Evolutionary conservation across 1,140 invertebrate species (phyloP), one percentile per base, ranked within the genome.

Genomic region (Asbolus verrucosus): DNA sequence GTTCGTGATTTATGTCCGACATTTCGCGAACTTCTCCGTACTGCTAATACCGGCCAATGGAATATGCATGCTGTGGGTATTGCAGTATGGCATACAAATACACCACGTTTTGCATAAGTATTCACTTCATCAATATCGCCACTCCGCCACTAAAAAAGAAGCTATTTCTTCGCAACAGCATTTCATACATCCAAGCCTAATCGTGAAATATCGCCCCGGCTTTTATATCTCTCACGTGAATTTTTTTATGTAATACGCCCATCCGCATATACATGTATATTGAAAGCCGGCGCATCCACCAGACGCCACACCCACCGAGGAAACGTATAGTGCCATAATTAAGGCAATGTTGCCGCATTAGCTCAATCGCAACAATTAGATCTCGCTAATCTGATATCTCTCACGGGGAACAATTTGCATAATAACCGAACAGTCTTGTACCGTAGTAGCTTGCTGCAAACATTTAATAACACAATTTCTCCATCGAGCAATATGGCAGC

Each of bases 31-130:
- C 61, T 63, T 63, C 33, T 38, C 61, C 24, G 31, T 18, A 63
- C 61, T 63, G 41, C 61, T 63, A 63, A 63, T 63, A 63, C 33
- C 39, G 33, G 61, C 31, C 61, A 63, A 63, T 63, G 39, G 61
- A 63, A 63, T 63, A 63, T 63, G 61, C 33, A 63, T 63, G 31
- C 61, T 15, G 31, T 54, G 46, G 46, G 46, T 54, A 54, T 54
- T 54, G 46, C 46, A 54, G 46, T 27, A 27, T 46, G 11, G 46
- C 46, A 54, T 54, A 54, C 46, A 54, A 54, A 54, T 54, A 54
- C 46, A 13, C 9, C 19, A 3, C 19, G 21, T 14, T 54, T 54
- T 54, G 27, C 46, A 54, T 54, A 54, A 54, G 46, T 54, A 24
- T 24, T 24, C 46, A n/a, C n/a, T 54, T 21, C 11, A 30, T 54